phyloP scores from a whole-genome alignment of 2,888 invertebrate genomes.

The Auanema freiburgensis region DNA sequence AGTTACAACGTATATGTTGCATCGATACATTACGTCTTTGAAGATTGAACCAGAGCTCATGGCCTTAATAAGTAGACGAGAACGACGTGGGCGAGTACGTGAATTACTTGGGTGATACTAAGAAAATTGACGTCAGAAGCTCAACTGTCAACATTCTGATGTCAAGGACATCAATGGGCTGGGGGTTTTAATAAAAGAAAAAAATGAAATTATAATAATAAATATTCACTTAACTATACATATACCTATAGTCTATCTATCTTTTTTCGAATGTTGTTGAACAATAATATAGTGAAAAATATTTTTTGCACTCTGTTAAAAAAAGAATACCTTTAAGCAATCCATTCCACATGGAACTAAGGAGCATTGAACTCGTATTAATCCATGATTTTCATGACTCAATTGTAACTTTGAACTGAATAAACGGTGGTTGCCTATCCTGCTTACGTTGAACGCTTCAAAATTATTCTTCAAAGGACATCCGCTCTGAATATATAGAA shows the following conservation, averaged over 20 bases:
- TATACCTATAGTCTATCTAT: no score
- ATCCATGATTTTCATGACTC: neutral
- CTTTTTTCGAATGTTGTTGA: neutral
- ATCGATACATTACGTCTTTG: neutral
- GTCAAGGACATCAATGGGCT: no score
- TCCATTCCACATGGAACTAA: conserved; percentile 12
- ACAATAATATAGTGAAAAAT: conserved; percentile 5
- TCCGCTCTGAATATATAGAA: neutral
- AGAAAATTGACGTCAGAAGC: no score
- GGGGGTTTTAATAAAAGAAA: no score
- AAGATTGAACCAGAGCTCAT: neutral
- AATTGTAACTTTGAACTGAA: neutral
- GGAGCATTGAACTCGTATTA: conserved; percentile 14
- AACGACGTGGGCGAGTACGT: conserved; percentile 16
- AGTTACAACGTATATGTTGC: neutral
- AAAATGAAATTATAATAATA: no score
- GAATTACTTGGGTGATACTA: conserved; percentile 15
- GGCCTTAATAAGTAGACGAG: conserved; percentile 6
- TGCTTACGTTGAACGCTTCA: neutral
- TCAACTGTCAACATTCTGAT: no score
- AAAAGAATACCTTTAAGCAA: conserved; percentile 7
- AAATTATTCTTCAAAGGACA: neutral
- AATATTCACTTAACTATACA: no score
- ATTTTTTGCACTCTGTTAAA: neutral
- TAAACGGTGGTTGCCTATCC: neutral